Evolutionary conservation across 2,888 invertebrate species (phyloP), one percentile per base, ranked within the genome.

Genomic region (Oscheius myriophilus): DNA sequence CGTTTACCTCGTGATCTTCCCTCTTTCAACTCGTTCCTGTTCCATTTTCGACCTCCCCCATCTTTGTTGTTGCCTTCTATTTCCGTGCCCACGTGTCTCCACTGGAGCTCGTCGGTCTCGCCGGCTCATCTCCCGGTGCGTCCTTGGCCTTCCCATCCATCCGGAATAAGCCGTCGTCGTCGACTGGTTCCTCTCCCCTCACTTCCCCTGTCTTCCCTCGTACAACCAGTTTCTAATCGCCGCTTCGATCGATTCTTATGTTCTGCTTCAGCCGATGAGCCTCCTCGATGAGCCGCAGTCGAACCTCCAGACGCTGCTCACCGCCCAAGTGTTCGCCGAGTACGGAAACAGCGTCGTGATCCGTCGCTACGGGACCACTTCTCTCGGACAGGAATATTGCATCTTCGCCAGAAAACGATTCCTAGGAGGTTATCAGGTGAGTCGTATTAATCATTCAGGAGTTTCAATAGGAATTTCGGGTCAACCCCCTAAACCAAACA

Each of bases 361-460:
- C 12, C 33, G 65, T 16, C 69, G 75, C 1, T 67, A 76, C 18
- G 75, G 72, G 11, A 67, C 69, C 33, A 73, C 79, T 2, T 42
- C 73, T 3, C 73, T 79, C 39, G 76, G 75, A 4, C 79, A 79
- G 41, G 68, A 71, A 21, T 79, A 75, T 52, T 72, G 72, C 12
- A 64, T 79, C 45, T 59, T 71, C 26, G 61, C 69, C 2, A 72
- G 58, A 52, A 77, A 76, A 54, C 67, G 73, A 11, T 41, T 75
- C 9, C 57, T 73, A 39, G 75, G 79, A 39, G 79, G 76, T 12
- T 76, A 72, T 55, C 65, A 61, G 67, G 76, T 76, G 12, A 55
- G 71, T 43, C 18, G 3, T 14, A 18, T 26, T 23, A 4, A 4
- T 25, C 53, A 53, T 53, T 14, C 16, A 25, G 6, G 33, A 33